phyloP scores from a whole-genome alignment of 2,797 vertebrate genomes.

The Poeciliopsis paucimaculata region DNA sequence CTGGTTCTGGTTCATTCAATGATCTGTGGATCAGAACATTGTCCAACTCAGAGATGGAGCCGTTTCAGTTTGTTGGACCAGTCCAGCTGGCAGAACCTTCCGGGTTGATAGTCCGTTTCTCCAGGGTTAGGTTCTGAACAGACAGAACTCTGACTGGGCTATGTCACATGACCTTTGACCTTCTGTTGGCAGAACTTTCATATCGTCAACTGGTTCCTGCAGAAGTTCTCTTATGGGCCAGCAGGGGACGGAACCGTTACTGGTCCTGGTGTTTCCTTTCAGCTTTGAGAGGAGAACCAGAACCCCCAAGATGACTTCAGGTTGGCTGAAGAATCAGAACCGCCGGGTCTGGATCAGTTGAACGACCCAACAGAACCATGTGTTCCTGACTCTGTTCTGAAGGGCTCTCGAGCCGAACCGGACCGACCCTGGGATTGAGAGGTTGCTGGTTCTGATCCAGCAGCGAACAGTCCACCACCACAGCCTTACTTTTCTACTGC shows the following conservation, averaged over 20 bases:
- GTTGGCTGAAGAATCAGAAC: not conserved
- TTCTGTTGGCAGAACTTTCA: too few species aligned
- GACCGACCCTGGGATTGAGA: not conserved
- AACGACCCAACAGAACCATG: not conserved
- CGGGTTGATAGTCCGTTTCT: too few species aligned
- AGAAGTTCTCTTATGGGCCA: not conserved
- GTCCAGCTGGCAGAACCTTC: not conserved
- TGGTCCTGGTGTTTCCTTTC: not conserved
- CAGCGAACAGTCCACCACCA: not conserved
- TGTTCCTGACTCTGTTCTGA: too few species aligned
- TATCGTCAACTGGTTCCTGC: too few species aligned
- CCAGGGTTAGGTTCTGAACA: not conserved
- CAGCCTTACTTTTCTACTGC: conserved; percentile 2
- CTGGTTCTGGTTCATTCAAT: not conserved
- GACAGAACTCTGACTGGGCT: too few species aligned
- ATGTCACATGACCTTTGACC: too few species aligned
- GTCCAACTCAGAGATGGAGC: not conserved
- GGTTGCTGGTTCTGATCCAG: conserved; percentile 19
- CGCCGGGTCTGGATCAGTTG: not conserved
- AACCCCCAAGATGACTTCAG: not conserved
- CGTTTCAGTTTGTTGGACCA: not conserved
- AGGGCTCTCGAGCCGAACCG: not conserved
- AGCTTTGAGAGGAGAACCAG: not conserved
- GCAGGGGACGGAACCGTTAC: not conserved
- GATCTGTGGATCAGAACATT: not conserved